Evolutionary conservation across 2,113 vertebrate genomes (phyloP).

Genomic region (Ia io): DNA sequence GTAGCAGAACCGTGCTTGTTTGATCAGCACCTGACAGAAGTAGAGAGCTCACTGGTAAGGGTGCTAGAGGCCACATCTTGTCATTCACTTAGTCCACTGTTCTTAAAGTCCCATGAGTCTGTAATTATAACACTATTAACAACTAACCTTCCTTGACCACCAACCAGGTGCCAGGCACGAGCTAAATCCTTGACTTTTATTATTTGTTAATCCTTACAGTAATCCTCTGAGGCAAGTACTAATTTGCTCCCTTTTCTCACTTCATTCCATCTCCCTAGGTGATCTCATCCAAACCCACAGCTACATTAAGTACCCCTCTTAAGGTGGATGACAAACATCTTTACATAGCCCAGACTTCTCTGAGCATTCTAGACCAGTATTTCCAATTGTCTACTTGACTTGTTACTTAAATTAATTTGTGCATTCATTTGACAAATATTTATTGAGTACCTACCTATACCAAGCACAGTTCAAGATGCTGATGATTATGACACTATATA

Average conservation of each 20-base stretch:
- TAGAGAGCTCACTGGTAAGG: neutral
- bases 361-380: neutral
- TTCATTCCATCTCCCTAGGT: neutral
- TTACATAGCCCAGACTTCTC: neutral
- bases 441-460: neutral
- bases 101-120: neutral
- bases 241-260: neutral
- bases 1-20: neutral
- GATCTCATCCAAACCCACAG: neutral
- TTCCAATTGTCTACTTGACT: neutral
- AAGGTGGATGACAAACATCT: neutral
- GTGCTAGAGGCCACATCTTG: neutral
- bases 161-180: neutral
- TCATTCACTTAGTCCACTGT: neutral
- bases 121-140: neutral
- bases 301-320: neutral
- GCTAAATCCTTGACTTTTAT: neutral
- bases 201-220: neutral
- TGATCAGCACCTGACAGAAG: neutral
- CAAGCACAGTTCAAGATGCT: neutral
- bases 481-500: neutral
- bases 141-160: neutral
- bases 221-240: neutral
- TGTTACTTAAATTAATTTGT: neutral
- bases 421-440: neutral